A percentile compares a stretch with the other conserved stretches of the same genome.
Evolutionary conservation across 2,888 invertebrate species (phyloP).

Genomic region (Xestobium rufovillosum): DNA sequence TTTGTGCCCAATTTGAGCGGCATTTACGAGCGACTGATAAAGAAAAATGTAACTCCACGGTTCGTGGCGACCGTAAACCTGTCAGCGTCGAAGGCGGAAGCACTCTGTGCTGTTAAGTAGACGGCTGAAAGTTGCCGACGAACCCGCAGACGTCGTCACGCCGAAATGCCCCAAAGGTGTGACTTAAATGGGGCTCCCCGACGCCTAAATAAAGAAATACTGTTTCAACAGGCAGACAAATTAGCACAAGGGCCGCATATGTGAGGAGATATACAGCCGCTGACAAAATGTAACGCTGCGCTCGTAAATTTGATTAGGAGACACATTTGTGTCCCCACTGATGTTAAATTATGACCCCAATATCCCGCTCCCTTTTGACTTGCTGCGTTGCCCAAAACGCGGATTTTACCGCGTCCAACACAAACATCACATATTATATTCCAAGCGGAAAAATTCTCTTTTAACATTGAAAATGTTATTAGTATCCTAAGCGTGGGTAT

Average conservation of each 20-base stretch:
- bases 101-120: conserved; percentile 34
- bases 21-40: conserved; percentile 34
- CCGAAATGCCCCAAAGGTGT: conserved; percentile 37
- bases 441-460: too few species aligned
- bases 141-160: conserved; percentile 30
- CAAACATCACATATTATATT: too few species aligned
- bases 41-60: conserved; percentile 37
- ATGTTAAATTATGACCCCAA: conserved; percentile 40
- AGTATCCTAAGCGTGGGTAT: too few species aligned
- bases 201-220: conserved; percentile 43
- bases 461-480: too few species aligned
- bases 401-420: too few species aligned
- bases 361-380: conserved; percentile 26
- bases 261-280: conserved; percentile 32
- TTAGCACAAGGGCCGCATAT: conserved; percentile 35
- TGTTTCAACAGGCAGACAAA: conserved; percentile 41
- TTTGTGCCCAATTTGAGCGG: too few species aligned
- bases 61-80: conserved; percentile 37
- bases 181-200: conserved; percentile 39
- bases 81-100: conserved; percentile 37
- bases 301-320: conserved; percentile 43
- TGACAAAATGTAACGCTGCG: conserved; percentile 31
- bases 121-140: conserved; percentile 33
- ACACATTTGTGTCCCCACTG: conserved; percentile 38
- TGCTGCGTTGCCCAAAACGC: too few species aligned